These are phyloP conservation scores for Euwallacea similis DNA, from an alignment of 1,140 invertebrate genomes.

Conservation along the genomic window DNA sequence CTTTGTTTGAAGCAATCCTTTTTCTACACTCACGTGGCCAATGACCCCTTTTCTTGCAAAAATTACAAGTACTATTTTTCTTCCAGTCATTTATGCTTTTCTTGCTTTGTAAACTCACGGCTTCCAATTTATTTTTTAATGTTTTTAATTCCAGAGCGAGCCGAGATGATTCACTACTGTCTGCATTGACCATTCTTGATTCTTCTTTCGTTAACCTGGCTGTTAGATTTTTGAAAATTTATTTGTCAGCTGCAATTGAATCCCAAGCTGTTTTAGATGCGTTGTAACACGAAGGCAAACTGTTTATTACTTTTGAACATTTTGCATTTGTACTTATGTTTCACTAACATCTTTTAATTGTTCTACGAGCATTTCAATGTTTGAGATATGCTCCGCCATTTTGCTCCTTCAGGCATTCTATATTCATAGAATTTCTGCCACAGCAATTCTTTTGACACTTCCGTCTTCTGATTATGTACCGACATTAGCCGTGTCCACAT, in stretches of 20 bases:
- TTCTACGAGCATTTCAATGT: too few relatives aligned
- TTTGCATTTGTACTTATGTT: too few relatives aligned
- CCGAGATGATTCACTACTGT: neutral
- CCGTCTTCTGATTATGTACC: too few relatives aligned
- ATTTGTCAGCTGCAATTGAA: constrained; percentile 35
- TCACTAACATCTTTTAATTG: too few relatives aligned
- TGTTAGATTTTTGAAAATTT: constrained; percentile 41
- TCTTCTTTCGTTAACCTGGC: constrained; percentile 43
- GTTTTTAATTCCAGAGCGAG: constrained; percentile 17
- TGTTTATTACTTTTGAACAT: too few relatives aligned
- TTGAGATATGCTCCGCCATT: too few relatives aligned
- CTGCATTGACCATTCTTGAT: constrained; percentile 25
- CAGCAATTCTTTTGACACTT: too few relatives aligned
- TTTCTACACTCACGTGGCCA: constrained; percentile 25
- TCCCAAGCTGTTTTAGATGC: constrained; percentile 43
- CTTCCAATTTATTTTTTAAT: constrained; percentile 20
- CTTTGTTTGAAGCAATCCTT: constrained; percentile 5
- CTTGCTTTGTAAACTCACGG: neutral
- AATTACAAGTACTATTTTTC: constrained; percentile 23
- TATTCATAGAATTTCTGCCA: too few relatives aligned
- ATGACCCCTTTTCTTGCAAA: constrained; percentile 23
- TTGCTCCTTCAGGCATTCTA: too few relatives aligned
- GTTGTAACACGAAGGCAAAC: constrained; percentile 30
- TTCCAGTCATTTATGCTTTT: constrained; percentile 7
- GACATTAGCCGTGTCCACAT: too few relatives aligned